These are phyloP conservation scores for Rhingia campestris DNA, from an alignment of 2,888 invertebrate genomes.

Conservation along the genomic window DNA sequence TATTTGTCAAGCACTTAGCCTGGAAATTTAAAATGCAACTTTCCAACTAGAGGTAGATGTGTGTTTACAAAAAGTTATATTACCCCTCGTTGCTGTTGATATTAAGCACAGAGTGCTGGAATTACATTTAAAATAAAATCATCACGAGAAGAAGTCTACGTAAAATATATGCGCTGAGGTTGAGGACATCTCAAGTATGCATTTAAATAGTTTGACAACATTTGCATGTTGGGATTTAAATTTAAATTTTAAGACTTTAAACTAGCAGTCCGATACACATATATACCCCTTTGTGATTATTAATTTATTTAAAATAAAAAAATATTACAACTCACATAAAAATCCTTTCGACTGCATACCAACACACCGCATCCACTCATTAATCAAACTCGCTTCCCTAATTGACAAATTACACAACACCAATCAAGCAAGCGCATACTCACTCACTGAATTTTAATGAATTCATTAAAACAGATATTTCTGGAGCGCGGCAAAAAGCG, in stretches of 20 bases:
- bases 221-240: too few relatives aligned
- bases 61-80: constrained; percentile 5
- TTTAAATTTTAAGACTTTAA: too few relatives aligned
- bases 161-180: neutral
- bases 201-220: too few relatives aligned
- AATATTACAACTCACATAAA: too few relatives aligned
- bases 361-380: constrained; percentile 15
- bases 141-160: neutral
- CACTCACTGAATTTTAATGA: constrained; percentile 30
- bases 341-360: neutral
- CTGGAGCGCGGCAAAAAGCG: neutral
- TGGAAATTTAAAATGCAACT: constrained; percentile 41
- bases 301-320: too few relatives aligned
- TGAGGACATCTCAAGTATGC: too few relatives aligned
- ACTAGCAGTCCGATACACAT: too few relatives aligned
- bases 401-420: constrained; percentile 46
- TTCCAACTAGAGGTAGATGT: constrained; percentile 19
- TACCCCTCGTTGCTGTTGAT: constrained; percentile 1
- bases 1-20: constrained; percentile 63
- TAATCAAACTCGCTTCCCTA: constrained; percentile 43
- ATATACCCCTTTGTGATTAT: too few relatives aligned
- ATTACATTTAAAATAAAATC: neutral
- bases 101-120: neutral
- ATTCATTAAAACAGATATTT: constrained; percentile 26
- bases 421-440: neutral